Evolutionary conservation across 2,888 invertebrate genomes (phyloP).

Genomic region (Chorisops tibialis): DNA sequence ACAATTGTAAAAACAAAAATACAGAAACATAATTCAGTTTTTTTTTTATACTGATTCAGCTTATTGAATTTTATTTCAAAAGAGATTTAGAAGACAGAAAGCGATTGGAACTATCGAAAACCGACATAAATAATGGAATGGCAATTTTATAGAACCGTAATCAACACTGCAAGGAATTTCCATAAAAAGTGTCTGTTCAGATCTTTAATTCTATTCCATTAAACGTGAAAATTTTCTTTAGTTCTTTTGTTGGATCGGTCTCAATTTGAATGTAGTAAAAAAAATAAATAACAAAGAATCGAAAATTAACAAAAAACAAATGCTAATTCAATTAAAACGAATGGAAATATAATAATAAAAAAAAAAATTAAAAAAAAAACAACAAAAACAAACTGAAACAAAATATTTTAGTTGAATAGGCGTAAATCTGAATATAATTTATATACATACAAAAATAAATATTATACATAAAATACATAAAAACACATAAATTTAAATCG

Average conservation of each 20-base stretch:
- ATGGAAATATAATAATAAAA: constrained; percentile 9
- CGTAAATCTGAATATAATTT: constrained; percentile 23
- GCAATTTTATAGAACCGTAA: not conserved
- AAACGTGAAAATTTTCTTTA: too few relatives aligned
- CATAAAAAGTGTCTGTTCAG: too few relatives aligned
- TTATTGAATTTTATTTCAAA: not conserved
- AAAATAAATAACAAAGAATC: too few relatives aligned
- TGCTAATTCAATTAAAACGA: not conserved
- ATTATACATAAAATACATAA: constrained; percentile 22
- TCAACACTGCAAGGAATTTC: not conserved
- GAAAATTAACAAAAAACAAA: not conserved
- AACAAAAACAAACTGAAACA: constrained; percentile 24
- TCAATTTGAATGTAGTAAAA: too few relatives aligned
- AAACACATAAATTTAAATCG: constrained; percentile 22
- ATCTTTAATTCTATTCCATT: too few relatives aligned
- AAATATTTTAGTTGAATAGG: constrained; percentile 27
- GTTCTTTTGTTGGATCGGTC: too few relatives aligned
- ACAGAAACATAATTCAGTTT: not conserved
- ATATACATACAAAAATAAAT: constrained; percentile 25
- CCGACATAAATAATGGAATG: not conserved
- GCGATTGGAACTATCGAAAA: not conserved
- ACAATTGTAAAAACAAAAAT: constrained; percentile 16
- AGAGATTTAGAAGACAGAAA: not conserved
- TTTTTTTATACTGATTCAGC: not conserved
- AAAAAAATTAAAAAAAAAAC: constrained; percentile 9